These are phyloP conservation scores for Caenorhabditis imperialis DNA, from an alignment of 2,888 invertebrate species.

Conservation along the genomic window DNA sequence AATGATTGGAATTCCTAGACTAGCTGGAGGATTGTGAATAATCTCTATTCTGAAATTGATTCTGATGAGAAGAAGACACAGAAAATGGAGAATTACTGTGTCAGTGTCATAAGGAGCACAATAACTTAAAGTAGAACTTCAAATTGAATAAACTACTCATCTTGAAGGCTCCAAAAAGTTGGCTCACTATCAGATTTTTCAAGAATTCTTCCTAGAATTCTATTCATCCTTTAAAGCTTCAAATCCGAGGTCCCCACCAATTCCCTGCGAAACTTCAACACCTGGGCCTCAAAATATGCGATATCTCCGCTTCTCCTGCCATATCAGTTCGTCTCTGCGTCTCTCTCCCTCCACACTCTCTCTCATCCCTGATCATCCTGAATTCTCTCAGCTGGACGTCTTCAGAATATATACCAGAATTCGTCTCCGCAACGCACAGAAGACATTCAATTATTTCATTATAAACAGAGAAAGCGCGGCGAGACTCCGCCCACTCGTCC, in stretches of 20 bases:
- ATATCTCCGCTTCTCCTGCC: conserved; percentile 39
- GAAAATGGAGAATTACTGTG: too few relatives aligned
- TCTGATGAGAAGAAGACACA: too few relatives aligned
- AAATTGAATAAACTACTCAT: too few relatives aligned
- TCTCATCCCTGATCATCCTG: conserved; percentile 36
- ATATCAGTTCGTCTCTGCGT: conserved; percentile 34
- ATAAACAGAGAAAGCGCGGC: conserved; percentile 13
- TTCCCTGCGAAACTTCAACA: conserved; percentile 15
- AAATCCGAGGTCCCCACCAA: background rate
- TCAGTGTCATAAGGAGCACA: too few relatives aligned
- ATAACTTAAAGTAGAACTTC: too few relatives aligned
- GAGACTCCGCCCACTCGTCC: conserved; percentile 3
- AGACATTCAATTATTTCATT: conserved; percentile 38
- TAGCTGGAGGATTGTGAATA: too few relatives aligned
- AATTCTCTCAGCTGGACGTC: conserved; percentile 50
- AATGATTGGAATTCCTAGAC: too few relatives aligned
- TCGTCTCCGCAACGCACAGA: conserved; percentile 12
- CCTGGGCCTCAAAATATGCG: conserved; percentile 11
- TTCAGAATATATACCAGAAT: conserved; percentile 39
- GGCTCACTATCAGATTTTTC: too few relatives aligned
- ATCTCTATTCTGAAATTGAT: too few relatives aligned
- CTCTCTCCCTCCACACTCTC: conserved; percentile 16
- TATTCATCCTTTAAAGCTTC: background rate
- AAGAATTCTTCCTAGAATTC: conserved; percentile 5
- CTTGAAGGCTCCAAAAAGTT: too few relatives aligned